Percentiles rank a stretch among this genome's conserved stretches.
phyloP scores from a whole-genome alignment of 1,140 invertebrate genomes.

The Drosophila lacteicornis region DNA sequence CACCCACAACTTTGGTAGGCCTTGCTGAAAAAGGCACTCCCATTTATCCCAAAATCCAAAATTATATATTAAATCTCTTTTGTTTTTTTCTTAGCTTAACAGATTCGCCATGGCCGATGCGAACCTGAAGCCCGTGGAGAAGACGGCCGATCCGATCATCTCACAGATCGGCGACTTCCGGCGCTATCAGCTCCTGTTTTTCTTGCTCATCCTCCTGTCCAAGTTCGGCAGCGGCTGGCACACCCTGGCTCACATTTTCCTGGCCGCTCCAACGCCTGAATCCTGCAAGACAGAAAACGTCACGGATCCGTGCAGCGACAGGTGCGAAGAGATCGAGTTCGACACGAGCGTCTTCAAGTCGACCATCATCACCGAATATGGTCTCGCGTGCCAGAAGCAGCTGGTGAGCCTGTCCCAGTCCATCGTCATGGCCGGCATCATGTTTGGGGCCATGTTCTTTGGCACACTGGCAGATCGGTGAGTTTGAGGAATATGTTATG shows the following conservation, averaged over 20 bases:
- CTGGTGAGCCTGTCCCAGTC: slow-evolving; percentile 90
- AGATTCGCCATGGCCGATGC: neutral
- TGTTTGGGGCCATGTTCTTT: slow-evolving; percentile 90
- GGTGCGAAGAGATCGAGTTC: slow-evolving; percentile 87
- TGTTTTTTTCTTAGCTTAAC: no score
- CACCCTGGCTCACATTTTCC: slow-evolving; percentile 88
- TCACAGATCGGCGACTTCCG: slow-evolving; percentile 88
- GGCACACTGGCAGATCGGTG: slow-evolving; percentile 91
- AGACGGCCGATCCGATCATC: slow-evolving; percentile 59
- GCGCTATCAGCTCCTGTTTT: slow-evolving; percentile 89
- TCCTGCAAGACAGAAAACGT: slow-evolving; percentile 82
- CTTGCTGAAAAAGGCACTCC: no score
- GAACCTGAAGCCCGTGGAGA: slow-evolving; percentile 24
- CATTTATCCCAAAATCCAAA: no score
- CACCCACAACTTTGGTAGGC: neutral
- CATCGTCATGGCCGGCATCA: slow-evolving; percentile 91
- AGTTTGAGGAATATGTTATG: slow-evolving; percentile 2
- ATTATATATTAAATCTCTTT: no score
- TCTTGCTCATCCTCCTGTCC: slow-evolving; percentile 87
- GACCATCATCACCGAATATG: slow-evolving; percentile 91
- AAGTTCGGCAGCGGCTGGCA: slow-evolving; percentile 91
- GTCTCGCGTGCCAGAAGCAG: slow-evolving; percentile 89
- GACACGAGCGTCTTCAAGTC: slow-evolving; percentile 88
- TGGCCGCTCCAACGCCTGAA: slow-evolving; percentile 87
- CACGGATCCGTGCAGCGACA: slow-evolving; percentile 83